A percentile compares a stretch with the other conserved stretches of the same genome.
phyloP scores from a whole-genome alignment of 2,797 vertebrate species.

The Peromyscus attwateri region DNA sequence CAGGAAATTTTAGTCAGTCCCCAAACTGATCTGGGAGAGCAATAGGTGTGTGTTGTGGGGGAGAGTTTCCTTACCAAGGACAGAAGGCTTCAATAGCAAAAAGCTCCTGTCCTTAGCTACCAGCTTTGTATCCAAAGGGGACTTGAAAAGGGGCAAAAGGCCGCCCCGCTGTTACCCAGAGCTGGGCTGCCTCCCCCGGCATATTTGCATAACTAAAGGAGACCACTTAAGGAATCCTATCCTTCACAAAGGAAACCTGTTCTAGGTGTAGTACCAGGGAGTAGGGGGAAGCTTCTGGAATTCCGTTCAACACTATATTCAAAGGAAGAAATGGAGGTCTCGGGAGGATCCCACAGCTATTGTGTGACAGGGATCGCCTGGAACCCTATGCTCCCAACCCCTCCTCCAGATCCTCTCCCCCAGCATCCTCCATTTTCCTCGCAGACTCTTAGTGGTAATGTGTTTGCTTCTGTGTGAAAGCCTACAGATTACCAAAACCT shows the following conservation, averaged over 20 bases:
- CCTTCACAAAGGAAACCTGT: constrained; percentile 67
- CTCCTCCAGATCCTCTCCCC: background rate
- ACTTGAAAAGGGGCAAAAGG: constrained; percentile 31
- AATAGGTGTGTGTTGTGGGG: background rate
- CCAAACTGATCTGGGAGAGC: background rate
- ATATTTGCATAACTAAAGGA: constrained; percentile 74
- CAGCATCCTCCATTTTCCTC: background rate
- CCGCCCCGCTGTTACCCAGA: background rate
- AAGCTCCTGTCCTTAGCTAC: background rate
- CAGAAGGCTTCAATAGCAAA: background rate
- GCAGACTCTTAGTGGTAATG: background rate
- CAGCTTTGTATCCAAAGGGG: constrained; percentile 32
- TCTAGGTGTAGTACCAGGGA: background rate
- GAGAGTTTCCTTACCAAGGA: background rate
- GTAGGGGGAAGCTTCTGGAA: constrained; percentile 39
- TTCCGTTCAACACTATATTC: background rate
- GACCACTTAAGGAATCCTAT: constrained; percentile 56
- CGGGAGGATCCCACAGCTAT: background rate
- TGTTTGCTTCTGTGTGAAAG: background rate
- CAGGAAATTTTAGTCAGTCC: background rate
- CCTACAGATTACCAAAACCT: background rate
- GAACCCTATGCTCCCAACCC: background rate
- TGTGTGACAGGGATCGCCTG: background rate
- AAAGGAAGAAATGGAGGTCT: background rate
- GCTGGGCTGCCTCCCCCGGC: background rate